Conservation (phyloP, 2,888 invertebrate genomes). For the Sesia apiformis region DNA sequence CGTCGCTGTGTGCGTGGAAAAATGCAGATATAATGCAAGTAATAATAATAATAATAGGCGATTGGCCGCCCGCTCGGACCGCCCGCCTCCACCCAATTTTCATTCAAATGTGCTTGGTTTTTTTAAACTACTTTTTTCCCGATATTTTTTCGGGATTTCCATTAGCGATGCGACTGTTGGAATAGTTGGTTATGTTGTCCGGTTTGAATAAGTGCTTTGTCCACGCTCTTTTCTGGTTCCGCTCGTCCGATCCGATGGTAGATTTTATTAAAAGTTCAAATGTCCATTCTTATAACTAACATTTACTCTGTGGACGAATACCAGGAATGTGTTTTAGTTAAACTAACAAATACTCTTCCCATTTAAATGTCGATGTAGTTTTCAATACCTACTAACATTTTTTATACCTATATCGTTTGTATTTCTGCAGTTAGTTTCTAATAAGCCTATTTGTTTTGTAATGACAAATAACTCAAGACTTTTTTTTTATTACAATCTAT, state of each 20-base stretch:
- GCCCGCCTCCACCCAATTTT: slow-evolving; percentile 65
- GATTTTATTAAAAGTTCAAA: slow-evolving; percentile 44
- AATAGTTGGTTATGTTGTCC: slow-evolving; percentile 42
- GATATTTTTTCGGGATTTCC: slow-evolving; percentile 70
- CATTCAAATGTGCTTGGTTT: slow-evolving; percentile 69
- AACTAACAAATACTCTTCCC: too few relatives aligned
- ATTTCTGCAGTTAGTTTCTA: too few relatives aligned
- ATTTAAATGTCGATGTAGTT: too few relatives aligned
- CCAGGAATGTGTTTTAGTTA: too few relatives aligned
- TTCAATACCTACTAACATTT: too few relatives aligned
- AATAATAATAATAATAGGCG: slow-evolving; percentile 73
- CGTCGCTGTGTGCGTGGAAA: slow-evolving; percentile 61
- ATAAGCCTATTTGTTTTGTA: too few relatives aligned
- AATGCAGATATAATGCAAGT: slow-evolving; percentile 73
- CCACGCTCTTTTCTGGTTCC: slow-evolving; percentile 25
- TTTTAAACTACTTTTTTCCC: slow-evolving; percentile 58
- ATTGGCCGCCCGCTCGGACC: slow-evolving; percentile 49
- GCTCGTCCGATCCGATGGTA: slow-evolving; percentile 19
- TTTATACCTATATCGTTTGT: too few relatives aligned
- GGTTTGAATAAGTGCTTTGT: slow-evolving; percentile 38
- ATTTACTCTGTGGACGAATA: background rate
- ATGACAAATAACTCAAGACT: too few relatives aligned
- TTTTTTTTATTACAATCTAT: too few relatives aligned
- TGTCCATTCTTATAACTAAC: slow-evolving; percentile 2
- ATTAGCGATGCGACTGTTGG: slow-evolving; percentile 61